Evolutionary conservation across 2,888 invertebrate species (phyloP).

Genomic region (Agrochola lota): DNA sequence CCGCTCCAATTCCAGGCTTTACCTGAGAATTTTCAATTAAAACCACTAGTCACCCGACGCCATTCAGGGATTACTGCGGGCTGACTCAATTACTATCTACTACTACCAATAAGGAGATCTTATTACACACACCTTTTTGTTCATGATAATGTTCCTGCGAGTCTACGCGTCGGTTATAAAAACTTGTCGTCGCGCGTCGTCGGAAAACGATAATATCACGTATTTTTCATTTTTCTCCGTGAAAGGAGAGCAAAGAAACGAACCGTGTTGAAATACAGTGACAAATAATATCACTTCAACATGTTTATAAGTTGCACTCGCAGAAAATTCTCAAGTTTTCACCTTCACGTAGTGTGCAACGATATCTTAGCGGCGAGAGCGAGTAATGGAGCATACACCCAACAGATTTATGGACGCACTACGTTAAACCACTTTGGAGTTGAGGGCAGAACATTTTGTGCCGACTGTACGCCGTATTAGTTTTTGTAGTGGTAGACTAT

Average conservation of each 20-base stretch:
- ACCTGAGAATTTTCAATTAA: constrained; percentile 60
- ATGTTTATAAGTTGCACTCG: constrained; percentile 66
- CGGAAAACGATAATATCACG: constrained; percentile 40
- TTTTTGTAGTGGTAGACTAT: constrained; percentile 56
- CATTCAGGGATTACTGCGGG: constrained; percentile 50
- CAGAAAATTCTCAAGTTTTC: constrained; percentile 68
- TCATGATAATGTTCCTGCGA: constrained; percentile 13
- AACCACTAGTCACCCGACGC: constrained; percentile 43
- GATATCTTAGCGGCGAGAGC: constrained; percentile 66
- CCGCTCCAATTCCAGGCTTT: constrained; percentile 54
- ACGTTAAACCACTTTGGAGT: constrained; percentile 64
- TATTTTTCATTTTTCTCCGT: constrained; percentile 52
- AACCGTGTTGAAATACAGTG: constrained; percentile 62
- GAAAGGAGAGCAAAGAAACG: constrained; percentile 46
- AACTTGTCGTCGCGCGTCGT: constrained; percentile 24
- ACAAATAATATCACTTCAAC: constrained; percentile 66
- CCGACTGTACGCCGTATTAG: constrained; percentile 60
- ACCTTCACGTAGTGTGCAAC: constrained; percentile 53
- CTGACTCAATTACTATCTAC: constrained; percentile 38
- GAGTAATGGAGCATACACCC: constrained; percentile 77
- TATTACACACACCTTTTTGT: constrained; percentile 48
- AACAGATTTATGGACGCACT: constrained; percentile 76
- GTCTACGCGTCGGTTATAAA: constrained; percentile 28
- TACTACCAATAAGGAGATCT: constrained; percentile 40
- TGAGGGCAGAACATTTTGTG: constrained; percentile 66